Percentiles rank a stretch among this genome's conserved stretches.
phyloP scores from a whole-genome alignment of 2,797 vertebrate species.

The Corythornis leucogaster region DNA sequence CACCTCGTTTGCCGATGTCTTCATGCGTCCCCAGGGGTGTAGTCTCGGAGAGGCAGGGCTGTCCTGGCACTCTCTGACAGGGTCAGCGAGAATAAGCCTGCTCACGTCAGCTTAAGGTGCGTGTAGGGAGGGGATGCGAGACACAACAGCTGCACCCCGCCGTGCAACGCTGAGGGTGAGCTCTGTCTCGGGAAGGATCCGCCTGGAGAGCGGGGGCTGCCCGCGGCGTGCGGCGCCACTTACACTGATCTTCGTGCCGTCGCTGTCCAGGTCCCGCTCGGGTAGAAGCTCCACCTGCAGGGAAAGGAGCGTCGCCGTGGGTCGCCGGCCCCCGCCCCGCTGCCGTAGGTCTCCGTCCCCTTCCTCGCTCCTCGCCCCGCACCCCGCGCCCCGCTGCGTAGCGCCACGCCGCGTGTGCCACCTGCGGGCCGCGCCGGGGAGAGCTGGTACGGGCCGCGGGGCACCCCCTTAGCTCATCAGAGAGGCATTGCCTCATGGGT shows the following conservation, averaged over 20 bases:
- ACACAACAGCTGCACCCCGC: too few species aligned
- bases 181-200: too few species aligned
- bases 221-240: constrained; percentile 63
- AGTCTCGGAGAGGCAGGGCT: too few species aligned
- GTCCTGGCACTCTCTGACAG: not conserved
- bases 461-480: too few species aligned
- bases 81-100: not conserved
- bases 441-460: not conserved
- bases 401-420: not conserved
- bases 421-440: constrained; percentile 11
- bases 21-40: accelerated
- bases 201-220: too few species aligned
- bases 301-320: constrained; percentile 14
- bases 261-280: constrained; percentile 88
- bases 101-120: not conserved
- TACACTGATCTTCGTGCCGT: constrained; percentile 97
- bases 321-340: not conserved
- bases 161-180: not conserved
- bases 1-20: accelerated
- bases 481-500: accelerated
- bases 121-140: not conserved
- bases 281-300: constrained; percentile 88
- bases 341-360: too few species aligned
- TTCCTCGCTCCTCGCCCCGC: too few species aligned
- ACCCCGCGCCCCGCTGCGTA: not conserved